These are phyloP conservation scores for Noctua pronuba DNA, from an alignment of 2,888 invertebrate species.

Conservation along the genomic window DNA sequence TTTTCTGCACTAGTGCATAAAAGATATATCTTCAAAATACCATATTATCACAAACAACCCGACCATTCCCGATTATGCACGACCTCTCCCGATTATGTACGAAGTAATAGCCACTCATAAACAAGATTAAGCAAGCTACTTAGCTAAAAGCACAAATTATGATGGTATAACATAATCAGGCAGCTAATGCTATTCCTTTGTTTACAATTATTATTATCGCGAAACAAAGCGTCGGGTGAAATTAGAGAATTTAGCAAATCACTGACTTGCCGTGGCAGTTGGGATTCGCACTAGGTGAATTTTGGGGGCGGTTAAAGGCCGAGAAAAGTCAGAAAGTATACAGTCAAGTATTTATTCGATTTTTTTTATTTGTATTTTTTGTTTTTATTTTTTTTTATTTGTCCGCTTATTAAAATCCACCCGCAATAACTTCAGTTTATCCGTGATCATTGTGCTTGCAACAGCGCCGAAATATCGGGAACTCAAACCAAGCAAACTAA, in stretches of 20 bases:
- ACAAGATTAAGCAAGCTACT: constrained; percentile 32
- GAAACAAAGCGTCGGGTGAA: constrained; percentile 50
- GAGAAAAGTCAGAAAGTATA: background rate
- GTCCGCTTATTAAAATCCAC: no score
- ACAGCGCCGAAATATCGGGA: no score
- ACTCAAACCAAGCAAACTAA: no score
- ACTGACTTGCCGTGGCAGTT: constrained; percentile 28
- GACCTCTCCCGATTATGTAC: constrained; percentile 16
- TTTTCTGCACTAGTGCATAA: background rate
- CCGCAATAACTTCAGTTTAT: no score
- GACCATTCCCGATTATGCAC: constrained; percentile 19
- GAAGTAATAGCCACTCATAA: constrained; percentile 15
- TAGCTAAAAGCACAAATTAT: constrained; percentile 53
- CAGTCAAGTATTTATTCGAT: background rate
- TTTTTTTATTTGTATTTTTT: no score
- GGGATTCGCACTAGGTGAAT: constrained; percentile 17
- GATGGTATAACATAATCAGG: constrained; percentile 32
- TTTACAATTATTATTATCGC: constrained; percentile 55
- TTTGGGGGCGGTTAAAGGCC: background rate
- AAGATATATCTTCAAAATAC: background rate
- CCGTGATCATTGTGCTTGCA: no score
- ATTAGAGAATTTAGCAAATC: constrained; percentile 57
- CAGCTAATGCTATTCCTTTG: constrained; percentile 53
- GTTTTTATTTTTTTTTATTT: no score
- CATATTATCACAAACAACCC: background rate